These are phyloP conservation scores for Eupeodes latifasciatus DNA, from an alignment of 2,888 invertebrate genomes.

Conservation along the genomic window DNA sequence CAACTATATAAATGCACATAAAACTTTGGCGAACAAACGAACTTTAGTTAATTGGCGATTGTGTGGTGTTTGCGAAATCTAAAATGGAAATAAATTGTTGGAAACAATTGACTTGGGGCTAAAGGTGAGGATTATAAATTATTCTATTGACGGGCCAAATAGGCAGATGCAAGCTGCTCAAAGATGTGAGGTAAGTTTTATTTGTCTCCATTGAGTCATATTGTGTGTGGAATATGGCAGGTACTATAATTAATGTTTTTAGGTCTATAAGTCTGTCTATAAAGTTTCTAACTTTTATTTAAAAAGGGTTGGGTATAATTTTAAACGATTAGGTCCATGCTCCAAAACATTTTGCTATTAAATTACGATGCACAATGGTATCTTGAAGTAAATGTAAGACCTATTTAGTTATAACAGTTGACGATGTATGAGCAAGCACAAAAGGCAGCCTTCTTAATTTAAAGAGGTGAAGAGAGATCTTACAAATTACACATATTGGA, in stretches of 20 bases:
- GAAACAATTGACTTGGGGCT: slow-evolving; percentile 74
- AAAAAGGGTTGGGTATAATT: slow-evolving; percentile 16
- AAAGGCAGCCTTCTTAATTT: too few species aligned
- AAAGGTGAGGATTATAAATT: slow-evolving; percentile 75
- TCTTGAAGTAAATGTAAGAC: too few species aligned
- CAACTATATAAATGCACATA: slow-evolving; percentile 38
- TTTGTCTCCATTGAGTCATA: slow-evolving; percentile 63
- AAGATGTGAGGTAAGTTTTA: slow-evolving; percentile 66
- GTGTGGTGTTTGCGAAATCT: slow-evolving; percentile 75
- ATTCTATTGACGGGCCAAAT: slow-evolving; percentile 70
- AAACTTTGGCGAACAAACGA: slow-evolving; percentile 47
- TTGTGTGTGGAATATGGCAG: slow-evolving; percentile 62
- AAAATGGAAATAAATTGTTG: slow-evolving; percentile 73
- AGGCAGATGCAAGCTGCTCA: slow-evolving; percentile 65
- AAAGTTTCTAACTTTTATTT: slow-evolving; percentile 10
- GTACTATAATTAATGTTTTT: slow-evolving; percentile 29
- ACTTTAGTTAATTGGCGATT: slow-evolving; percentile 74
- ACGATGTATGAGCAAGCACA: too few species aligned
- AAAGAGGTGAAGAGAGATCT: too few species aligned
- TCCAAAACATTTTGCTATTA: too few species aligned
- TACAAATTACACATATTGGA: too few species aligned
- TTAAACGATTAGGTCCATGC: neutral
- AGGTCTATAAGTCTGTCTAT: neutral
- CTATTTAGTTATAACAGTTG: too few species aligned
- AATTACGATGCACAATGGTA: too few species aligned